phyloP scores from a whole-genome alignment of 2,113 vertebrate species.

The Eurypyga helias region DNA sequence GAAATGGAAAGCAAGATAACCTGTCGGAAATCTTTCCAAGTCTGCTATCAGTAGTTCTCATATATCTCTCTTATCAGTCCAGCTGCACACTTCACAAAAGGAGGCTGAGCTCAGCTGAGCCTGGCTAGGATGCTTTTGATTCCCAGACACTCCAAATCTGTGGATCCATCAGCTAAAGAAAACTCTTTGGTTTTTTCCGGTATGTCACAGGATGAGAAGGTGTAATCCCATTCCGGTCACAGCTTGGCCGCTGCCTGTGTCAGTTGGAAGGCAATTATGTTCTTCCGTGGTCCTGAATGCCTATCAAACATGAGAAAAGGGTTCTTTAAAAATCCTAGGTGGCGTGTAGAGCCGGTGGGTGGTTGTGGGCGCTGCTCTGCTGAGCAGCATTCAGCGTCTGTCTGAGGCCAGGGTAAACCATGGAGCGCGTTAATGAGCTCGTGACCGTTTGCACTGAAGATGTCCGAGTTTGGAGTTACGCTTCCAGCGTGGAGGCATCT shows the following conservation, averaged over 20 bases:
- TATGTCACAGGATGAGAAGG: not conserved
- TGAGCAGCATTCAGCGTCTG: rapidly evolving
- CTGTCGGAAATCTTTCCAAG: not conserved
- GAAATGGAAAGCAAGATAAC: not conserved
- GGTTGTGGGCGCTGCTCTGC: not conserved
- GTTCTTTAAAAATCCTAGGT: not conserved
- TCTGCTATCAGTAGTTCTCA: not conserved
- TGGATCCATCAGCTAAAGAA: not conserved
- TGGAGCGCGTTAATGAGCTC: not conserved
- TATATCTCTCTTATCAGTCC: not conserved
- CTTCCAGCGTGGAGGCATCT: not conserved
- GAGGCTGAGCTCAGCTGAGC: not conserved
- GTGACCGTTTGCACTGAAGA: not conserved
- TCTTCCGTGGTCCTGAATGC: not conserved
- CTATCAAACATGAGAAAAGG: not conserved
- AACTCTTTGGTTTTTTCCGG: not conserved
- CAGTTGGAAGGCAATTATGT: not conserved
- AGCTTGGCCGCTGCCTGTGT: not conserved
- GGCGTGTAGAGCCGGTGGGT: not conserved
- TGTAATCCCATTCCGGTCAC: not conserved
- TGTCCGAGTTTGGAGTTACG: not conserved
- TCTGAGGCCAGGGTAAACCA: not conserved
- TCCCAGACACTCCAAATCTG: not conserved
- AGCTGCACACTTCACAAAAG: not conserved
- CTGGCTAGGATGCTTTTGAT: not conserved